phyloP scores from a whole-genome alignment of 2,888 invertebrate species.

The Cheilosia vulpina region DNA sequence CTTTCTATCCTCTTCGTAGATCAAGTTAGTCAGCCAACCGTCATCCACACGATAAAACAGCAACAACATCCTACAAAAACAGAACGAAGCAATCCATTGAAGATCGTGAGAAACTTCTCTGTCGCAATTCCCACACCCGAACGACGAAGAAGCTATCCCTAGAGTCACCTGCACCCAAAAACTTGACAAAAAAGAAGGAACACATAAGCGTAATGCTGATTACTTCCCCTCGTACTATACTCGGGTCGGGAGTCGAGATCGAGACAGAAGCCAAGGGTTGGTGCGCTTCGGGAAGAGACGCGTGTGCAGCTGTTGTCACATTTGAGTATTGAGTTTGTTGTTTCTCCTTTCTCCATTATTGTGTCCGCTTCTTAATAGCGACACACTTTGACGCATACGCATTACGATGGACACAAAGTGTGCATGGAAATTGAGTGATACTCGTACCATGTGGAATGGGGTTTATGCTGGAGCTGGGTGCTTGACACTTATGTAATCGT shows the following conservation, averaged over 20 bases:
- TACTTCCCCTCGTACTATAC: constrained; percentile 66
- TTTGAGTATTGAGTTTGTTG: constrained; percentile 77
- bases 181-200: constrained; percentile 64
- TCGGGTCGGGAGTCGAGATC: not conserved
- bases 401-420: constrained; percentile 48
- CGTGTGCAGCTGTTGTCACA: constrained; percentile 67
- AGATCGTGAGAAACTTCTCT: constrained; percentile 84
- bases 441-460: constrained; percentile 22
- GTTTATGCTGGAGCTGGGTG: constrained; percentile 8
- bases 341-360: constrained; percentile 45
- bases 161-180: constrained; percentile 76
- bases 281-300: constrained; percentile 61
- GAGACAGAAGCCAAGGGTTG: constrained; percentile 49
- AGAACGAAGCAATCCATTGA: constrained; percentile 76
- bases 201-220: constrained; percentile 69
- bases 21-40: constrained; percentile 44
- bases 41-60: constrained; percentile 49
- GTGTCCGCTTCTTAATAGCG: constrained; percentile 34
- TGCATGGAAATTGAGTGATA: constrained; percentile 54
- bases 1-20: constrained; percentile 51
- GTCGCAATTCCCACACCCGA: constrained; percentile 83
- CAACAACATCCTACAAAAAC: constrained; percentile 44
- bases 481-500: constrained; percentile 44
- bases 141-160: constrained; percentile 49
- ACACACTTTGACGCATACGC: constrained; percentile 14